Evolutionary conservation across 2,888 invertebrate genomes (phyloP).

Genomic region (Cheilosia vernalis): DNA sequence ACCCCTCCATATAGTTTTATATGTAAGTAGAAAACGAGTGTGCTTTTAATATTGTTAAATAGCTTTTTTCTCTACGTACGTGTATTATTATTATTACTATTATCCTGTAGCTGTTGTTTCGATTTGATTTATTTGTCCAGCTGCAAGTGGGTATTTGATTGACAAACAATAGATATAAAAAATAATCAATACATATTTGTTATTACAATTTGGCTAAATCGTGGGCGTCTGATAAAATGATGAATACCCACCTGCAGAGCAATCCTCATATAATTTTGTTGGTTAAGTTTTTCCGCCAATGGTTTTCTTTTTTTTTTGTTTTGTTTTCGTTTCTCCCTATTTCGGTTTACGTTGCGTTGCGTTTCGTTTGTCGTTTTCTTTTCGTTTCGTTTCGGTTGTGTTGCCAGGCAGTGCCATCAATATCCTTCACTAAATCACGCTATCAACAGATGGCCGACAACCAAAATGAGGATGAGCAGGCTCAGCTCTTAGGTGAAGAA

Average conservation of each 20-base stretch:
- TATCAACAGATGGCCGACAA: conserved; percentile 97
- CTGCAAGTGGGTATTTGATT: conserved; percentile 53
- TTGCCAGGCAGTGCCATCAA: conserved; percentile 86
- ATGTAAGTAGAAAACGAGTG: conserved; percentile 68
- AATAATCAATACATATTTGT: background rate
- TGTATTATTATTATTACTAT: background rate
- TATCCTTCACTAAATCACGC: conserved; percentile 83
- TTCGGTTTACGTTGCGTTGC: conserved; percentile 68
- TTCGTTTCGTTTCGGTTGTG: conserved; percentile 86
- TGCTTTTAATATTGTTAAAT: conserved; percentile 51
- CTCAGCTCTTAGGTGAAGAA: conserved; percentile 98
- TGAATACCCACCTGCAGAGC: conserved; percentile 52
- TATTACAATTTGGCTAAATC: background rate
- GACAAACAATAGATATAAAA: background rate
- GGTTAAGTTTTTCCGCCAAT: conserved; percentile 49
- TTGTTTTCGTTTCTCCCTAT: conserved; percentile 53
- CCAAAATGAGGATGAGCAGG: conserved; percentile 97
- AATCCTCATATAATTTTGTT: conserved; percentile 8
- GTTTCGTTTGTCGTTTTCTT: conserved; percentile 65
- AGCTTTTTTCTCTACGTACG: background rate
- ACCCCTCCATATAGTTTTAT: conserved; percentile 62
- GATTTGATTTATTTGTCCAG: conserved; percentile 11
- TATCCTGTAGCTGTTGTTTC: conserved; percentile 40
- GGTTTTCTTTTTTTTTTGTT: conserved; percentile 24
- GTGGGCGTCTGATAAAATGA: background rate